Evolutionary conservation across 2,113 vertebrate genomes (phyloP).

Genomic region (Isurus oxyrinchus): DNA sequence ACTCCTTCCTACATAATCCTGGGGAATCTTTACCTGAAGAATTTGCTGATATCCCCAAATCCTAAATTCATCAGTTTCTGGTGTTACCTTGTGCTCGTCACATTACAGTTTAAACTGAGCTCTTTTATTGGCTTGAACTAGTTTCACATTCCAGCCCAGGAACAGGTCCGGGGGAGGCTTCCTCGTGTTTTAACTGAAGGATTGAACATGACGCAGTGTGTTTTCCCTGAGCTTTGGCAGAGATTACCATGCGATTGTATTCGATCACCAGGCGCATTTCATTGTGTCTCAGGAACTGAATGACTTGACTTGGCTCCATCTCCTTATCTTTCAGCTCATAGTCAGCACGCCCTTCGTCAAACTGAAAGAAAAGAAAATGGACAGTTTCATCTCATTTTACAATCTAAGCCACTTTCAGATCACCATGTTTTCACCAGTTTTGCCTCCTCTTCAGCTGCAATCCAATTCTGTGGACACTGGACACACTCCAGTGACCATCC

Average conservation of each 20-base stretch:
- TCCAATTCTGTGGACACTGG: not conserved
- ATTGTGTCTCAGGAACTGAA: not conserved
- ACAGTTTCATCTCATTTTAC: not conserved
- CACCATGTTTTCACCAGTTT: not conserved
- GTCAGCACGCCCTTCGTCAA: not conserved
- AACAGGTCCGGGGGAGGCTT: not conserved
- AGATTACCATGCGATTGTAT: not conserved
- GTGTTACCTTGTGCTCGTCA: not conserved
- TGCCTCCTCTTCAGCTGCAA: not conserved
- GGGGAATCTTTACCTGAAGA: not conserved
- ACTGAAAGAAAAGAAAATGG: not conserved
- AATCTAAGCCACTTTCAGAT: not conserved
- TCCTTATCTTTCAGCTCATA: not conserved
- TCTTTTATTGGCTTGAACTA: not conserved
- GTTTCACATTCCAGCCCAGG: not conserved
- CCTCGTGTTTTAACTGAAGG: not conserved
- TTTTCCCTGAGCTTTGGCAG: not conserved
- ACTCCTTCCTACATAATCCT: not conserved
- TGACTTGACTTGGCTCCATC: not conserved
- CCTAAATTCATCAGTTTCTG: not conserved
- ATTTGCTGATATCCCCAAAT: not conserved
- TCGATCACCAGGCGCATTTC: not conserved
- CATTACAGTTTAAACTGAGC: not conserved
- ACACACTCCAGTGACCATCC: not conserved
- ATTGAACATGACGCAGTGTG: not conserved